phyloP scores from a whole-genome alignment of 2,113 vertebrate genomes.

The Peucedramus taeniatus region DNA sequence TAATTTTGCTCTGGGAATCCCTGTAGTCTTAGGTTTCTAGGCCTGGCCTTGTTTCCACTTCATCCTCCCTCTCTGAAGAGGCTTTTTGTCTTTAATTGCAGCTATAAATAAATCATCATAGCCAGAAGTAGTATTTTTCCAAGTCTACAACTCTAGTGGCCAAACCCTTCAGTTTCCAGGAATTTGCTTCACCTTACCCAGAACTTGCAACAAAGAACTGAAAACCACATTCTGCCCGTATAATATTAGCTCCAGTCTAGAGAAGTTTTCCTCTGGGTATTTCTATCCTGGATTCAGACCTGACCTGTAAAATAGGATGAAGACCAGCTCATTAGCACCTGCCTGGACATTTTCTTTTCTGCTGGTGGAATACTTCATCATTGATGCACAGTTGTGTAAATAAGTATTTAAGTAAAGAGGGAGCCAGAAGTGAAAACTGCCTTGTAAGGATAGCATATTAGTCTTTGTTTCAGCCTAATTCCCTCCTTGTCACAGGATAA shows the following conservation, averaged over 20 bases:
- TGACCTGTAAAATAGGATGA: not conserved
- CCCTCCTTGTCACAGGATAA: slow-evolving; percentile 34
- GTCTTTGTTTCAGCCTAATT: slow-evolving; percentile 36
- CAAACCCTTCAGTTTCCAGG: slow-evolving; percentile 60
- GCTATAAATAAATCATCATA: slow-evolving; percentile 63
- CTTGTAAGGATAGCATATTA: not conserved
- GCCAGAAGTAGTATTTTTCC: slow-evolving; percentile 66
- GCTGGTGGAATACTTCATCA: not conserved
- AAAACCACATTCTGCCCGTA: slow-evolving; percentile 26
- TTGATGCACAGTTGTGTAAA: not conserved
- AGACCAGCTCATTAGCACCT: not conserved
- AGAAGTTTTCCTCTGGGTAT: not conserved
- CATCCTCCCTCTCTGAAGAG: slow-evolving; percentile 55
- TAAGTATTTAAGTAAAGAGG: not conserved
- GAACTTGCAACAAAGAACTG: slow-evolving; percentile 52
- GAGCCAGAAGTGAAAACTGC: slow-evolving; percentile 32
- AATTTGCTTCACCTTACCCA: slow-evolving; percentile 52
- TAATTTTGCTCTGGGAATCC: slow-evolving; percentile 60
- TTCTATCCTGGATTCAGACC: not conserved
- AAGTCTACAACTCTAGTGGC: slow-evolving; percentile 37
- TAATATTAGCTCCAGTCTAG: not conserved
- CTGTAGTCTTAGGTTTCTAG: slow-evolving; percentile 53
- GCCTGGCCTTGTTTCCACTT: slow-evolving; percentile 55
- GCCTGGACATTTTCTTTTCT: not conserved
- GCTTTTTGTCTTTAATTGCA: slow-evolving; percentile 64